A percentile compares a stretch with the other conserved stretches of the same genome.
phyloP scores from a whole-genome alignment of 1,140 invertebrate species.

The Atta cephalotes region DNA sequence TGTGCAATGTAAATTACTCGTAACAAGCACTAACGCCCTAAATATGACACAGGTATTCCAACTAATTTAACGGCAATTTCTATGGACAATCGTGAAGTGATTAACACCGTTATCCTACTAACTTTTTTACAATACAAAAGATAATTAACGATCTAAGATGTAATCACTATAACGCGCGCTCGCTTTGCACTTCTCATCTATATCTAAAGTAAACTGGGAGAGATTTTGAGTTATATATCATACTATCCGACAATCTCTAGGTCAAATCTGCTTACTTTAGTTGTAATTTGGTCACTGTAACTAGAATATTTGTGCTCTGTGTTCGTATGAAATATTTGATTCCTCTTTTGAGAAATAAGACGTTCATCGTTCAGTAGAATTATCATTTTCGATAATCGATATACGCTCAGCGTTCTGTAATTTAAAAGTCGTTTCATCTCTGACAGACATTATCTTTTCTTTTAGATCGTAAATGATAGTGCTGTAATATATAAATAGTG shows the following conservation, averaged over 20 bases:
- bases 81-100: background rate
- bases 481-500: background rate
- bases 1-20: constrained; percentile 41
- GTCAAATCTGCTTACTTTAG: constrained; percentile 36
- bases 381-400: constrained; percentile 16
- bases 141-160: constrained; percentile 29
- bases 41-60: background rate
- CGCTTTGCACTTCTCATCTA: background rate
- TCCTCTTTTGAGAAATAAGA: constrained; percentile 10
- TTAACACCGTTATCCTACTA: constrained; percentile 18
- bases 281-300: constrained; percentile 43
- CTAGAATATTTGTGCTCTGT: constrained; percentile 52
- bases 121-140: background rate
- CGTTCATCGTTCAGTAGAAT: background rate
- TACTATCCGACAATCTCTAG: background rate
- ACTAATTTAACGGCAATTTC: background rate
- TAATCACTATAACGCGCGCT: background rate
- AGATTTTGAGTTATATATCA: background rate
- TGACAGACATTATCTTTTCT: background rate
- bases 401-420: background rate
- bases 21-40: constrained; percentile 9
- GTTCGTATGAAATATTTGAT: constrained; percentile 53
- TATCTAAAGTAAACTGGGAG: background rate
- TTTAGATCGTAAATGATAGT: background rate
- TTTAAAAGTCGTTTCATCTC: constrained; percentile 13